Evolutionary conservation across 64 coral and sea anemone species (phyloP).

Genomic region (Montipora efflorescens): DNA sequence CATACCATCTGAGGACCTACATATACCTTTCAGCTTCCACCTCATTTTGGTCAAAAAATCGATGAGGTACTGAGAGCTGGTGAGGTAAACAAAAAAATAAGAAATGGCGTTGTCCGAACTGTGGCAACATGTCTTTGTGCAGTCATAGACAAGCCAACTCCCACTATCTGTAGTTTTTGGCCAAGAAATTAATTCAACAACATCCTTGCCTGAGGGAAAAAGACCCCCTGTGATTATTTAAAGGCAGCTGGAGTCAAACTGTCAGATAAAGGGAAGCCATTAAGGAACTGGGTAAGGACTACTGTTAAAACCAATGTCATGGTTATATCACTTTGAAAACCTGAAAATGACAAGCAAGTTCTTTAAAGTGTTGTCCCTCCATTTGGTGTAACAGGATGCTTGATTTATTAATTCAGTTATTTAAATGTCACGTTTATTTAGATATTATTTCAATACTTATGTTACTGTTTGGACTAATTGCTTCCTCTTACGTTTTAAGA

Average conservation of each 20-base stretch:
- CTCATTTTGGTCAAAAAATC: background rate
- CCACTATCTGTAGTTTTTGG: background rate
- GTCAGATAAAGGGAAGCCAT: background rate
- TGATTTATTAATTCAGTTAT: too few species aligned
- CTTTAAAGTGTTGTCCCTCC: too few species aligned
- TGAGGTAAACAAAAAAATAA: conserved; percentile 4
- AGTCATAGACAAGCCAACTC: background rate
- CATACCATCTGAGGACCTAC: background rate
- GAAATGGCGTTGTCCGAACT: background rate
- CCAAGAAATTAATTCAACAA: background rate
- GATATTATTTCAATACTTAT: too few species aligned
- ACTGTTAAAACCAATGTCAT: too few species aligned
- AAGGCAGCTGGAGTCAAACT: background rate
- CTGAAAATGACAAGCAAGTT: too few species aligned
- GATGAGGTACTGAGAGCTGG: background rate
- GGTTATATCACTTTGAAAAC: too few species aligned
- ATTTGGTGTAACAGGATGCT: too few species aligned
- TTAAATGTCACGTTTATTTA: too few species aligned
- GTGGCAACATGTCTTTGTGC: conserved; percentile 1
- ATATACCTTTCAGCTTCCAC: background rate
- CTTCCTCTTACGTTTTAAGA: too few species aligned
- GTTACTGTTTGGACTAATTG: too few species aligned
- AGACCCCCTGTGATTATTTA: background rate
- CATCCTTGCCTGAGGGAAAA: background rate
- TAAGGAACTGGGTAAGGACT: conserved; percentile 5